Conservation (phyloP, 2,888 invertebrate species). For the Macrostomum cliftonense region DNA sequence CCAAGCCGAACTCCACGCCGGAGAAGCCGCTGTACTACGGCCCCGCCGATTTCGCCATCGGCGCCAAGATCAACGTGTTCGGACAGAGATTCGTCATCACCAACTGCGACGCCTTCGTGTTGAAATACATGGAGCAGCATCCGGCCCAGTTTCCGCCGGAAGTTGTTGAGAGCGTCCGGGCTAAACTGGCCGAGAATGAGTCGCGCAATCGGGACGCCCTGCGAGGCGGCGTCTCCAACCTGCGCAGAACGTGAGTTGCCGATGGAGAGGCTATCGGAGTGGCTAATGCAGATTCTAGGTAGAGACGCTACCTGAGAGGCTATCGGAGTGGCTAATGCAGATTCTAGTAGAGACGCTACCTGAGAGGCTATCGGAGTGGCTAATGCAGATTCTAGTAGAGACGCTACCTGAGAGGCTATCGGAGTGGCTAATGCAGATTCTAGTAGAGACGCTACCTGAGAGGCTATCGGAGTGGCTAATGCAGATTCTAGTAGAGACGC, state of each 20-base stretch:
- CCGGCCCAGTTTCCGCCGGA: constrained; percentile 22
- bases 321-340: neutral
- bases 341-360: neutral
- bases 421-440: neutral
- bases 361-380: neutral
- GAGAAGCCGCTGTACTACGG: constrained; percentile 57
- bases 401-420: neutral
- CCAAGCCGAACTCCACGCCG: constrained; percentile 47
- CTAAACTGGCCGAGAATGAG: neutral
- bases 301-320: neutral
- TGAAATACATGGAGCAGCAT: constrained; percentile 46
- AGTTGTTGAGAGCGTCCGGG: constrained; percentile 1
- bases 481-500: no score
- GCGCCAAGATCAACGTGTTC: constrained; percentile 52
- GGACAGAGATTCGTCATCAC: constrained; percentile 56
- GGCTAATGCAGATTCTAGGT: no score
- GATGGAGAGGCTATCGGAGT: neutral
- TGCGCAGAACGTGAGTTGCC: constrained; percentile 1
- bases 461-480: neutral
- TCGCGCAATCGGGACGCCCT: neutral
- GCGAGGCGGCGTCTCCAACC: constrained; percentile 1
- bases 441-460: neutral
- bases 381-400: neutral
- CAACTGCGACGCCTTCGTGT: constrained; percentile 65
- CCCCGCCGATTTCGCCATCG: constrained; percentile 59